Evolutionary conservation across 2,797 vertebrate species (phyloP).

Genomic region (Leptoclinus maculatus): DNA sequence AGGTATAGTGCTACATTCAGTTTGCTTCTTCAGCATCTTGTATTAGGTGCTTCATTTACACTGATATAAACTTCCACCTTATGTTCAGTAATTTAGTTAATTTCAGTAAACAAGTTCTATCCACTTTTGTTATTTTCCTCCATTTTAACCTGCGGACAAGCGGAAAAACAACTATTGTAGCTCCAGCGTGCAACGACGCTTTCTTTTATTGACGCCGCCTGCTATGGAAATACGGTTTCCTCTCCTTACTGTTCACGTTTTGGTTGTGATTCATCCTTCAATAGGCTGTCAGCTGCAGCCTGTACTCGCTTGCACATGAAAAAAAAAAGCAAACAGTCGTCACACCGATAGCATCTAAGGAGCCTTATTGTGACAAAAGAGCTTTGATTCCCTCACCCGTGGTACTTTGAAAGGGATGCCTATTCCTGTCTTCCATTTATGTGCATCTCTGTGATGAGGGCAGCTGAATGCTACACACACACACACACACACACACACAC

Average conservation of each 20-base stretch:
- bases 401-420: conserved; percentile 72
- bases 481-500: conserved; percentile 18
- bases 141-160: conserved; percentile 1
- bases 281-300: conserved; percentile 50
- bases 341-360: conserved; percentile 59
- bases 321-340: conserved; percentile 34
- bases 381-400: conserved; percentile 70
- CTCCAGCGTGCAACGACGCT: conserved; percentile 1
- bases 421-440: conserved; percentile 76
- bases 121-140: background rate
- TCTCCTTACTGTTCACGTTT: conserved; percentile 33
- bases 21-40: background rate
- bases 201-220: conserved; percentile 14
- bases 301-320: conserved; percentile 36
- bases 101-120: background rate
- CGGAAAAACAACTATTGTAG: background rate
- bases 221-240: conserved; percentile 41
- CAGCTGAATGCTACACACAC: conserved; percentile 47
- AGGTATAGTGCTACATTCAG: background rate
- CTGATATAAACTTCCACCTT: no score
- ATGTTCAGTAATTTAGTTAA: background rate
- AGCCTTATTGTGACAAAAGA: conserved; percentile 58
- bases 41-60: background rate
- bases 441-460: conserved; percentile 66
- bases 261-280: conserved; percentile 52